phyloP scores from a whole-genome alignment of 2,113 vertebrate species.

The Cyanoramphus novaezelandiae region DNA sequence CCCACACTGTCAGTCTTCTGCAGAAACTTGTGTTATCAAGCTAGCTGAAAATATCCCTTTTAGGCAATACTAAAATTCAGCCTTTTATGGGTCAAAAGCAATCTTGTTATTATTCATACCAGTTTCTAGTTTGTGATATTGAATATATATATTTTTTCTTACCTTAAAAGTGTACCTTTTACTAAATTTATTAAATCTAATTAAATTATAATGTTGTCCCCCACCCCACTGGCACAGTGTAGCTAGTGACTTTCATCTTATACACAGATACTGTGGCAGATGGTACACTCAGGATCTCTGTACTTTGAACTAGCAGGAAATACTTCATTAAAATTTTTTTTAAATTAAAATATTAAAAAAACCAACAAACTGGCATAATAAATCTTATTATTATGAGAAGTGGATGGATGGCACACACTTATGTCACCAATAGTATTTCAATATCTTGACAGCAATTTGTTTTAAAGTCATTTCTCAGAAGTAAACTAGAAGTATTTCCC shows the following conservation, averaged over 20 bases:
- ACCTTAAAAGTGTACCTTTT: not conserved
- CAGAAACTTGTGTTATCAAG: not conserved
- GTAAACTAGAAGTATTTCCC: not conserved
- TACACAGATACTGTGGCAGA: not conserved
- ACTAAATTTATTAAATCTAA: not conserved
- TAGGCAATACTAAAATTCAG: not conserved
- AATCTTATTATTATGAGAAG: not conserved
- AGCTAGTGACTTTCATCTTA: not conserved
- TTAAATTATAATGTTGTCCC: not conserved
- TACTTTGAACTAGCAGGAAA: not conserved
- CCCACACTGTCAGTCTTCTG: not conserved
- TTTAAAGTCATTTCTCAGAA: not conserved
- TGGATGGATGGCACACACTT: not conserved
- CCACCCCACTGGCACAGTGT: not conserved
- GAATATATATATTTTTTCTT: not conserved
- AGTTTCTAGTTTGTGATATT: not conserved
- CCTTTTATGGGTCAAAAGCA: accelerated
- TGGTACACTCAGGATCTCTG: not conserved
- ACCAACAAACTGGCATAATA: not conserved
- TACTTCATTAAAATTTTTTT: not conserved
- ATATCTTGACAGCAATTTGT: not conserved
- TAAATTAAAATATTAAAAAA: not conserved
- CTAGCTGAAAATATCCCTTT: not conserved
- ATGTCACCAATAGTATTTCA: not conserved
- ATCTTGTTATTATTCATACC: not conserved